Conservation (phyloP, 1,140 invertebrate genomes). For the Lepidurus apus region DNA sequence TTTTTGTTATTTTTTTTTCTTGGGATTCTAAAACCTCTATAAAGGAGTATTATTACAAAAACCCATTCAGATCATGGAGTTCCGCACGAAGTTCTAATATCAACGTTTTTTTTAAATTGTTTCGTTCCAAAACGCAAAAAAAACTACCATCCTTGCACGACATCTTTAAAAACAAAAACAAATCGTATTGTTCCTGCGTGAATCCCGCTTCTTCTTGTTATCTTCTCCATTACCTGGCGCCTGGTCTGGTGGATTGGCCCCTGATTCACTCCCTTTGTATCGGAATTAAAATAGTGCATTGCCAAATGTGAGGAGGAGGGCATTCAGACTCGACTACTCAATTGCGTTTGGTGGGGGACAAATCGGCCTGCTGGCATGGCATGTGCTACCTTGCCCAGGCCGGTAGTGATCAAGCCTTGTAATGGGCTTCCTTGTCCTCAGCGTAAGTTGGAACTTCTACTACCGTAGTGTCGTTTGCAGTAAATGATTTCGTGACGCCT, state of each 20-base stretch:
- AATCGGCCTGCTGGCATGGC: slow-evolving; percentile 73
- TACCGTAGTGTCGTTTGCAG: not conserved
- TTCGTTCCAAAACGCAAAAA: not conserved
- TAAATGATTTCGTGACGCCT: not conserved
- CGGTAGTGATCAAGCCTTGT: slow-evolving; percentile 28
- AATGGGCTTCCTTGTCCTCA: slow-evolving; percentile 29
- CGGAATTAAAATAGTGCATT: slow-evolving; percentile 58
- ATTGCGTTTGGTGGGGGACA: slow-evolving; percentile 81
- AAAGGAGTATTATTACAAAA: not conserved
- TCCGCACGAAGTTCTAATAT: not conserved
- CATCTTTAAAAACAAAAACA: not conserved
- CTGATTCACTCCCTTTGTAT: not conserved
- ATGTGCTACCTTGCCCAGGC: slow-evolving; percentile 53
- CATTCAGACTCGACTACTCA: slow-evolving; percentile 72
- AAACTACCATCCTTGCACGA: not conserved
- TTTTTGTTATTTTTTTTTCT: not conserved
- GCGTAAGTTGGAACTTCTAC: slow-evolving; percentile 28
- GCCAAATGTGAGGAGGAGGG: slow-evolving; percentile 66
- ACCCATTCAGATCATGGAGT: no score
- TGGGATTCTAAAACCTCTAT: not conserved
- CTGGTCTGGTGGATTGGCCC: slow-evolving; percentile 16
- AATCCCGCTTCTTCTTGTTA: slow-evolving; percentile 20
- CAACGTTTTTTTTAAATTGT: not conserved
- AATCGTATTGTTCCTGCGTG: not conserved
- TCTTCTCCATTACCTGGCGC: not conserved